Percentiles rank a stretch among this genome's conserved stretches.
phyloP scores from a whole-genome alignment of 2,888 invertebrate species.

The Merodon equestris region DNA sequence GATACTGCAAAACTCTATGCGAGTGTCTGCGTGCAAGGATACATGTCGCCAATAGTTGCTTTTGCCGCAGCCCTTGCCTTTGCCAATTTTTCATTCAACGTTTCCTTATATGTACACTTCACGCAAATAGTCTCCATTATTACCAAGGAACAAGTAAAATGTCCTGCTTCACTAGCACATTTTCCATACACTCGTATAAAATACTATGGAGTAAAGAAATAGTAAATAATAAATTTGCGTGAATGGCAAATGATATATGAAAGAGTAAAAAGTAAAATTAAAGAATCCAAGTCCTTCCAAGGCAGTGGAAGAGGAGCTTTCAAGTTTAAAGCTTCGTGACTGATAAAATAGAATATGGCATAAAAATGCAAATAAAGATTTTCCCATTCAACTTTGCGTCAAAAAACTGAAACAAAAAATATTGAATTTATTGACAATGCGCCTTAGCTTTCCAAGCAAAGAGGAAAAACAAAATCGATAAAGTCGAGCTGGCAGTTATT shows the following conservation, averaged over 20 bases:
- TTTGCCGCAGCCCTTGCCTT: conserved; percentile 19
- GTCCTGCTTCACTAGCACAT: conserved; percentile 35
- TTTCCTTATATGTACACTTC: conserved; percentile 45
- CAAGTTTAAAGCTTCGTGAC: conserved; percentile 20
- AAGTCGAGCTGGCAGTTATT: not conserved
- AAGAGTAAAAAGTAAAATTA: too few species aligned
- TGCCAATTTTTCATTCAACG: conserved; percentile 60
- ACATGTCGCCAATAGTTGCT: conserved; percentile 45
- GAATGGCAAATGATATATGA: conserved; percentile 8
- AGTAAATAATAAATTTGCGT: conserved; percentile 60
- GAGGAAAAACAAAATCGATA: conserved; percentile 32
- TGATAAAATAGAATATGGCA: not conserved
- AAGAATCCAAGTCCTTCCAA: conserved; percentile 1
- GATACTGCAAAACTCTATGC: conserved; percentile 19
- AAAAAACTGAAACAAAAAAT: conserved; percentile 6
- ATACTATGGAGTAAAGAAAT: conserved; percentile 9
- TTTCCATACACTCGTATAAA: not conserved
- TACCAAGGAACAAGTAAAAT: conserved; percentile 27
- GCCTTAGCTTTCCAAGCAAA: conserved; percentile 33
- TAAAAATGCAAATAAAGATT: conserved; percentile 16
- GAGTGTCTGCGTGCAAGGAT: conserved; percentile 7
- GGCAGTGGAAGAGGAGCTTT: conserved; percentile 11
- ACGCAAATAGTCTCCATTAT: conserved; percentile 59
- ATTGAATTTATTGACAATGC: conserved; percentile 48
- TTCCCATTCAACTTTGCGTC: not conserved